Percentiles rank a stretch among this genome's conserved stretches.
These are phyloP conservation scores for Hyphantria cunea DNA, from an alignment of 1,140 invertebrate species.

Conservation along the genomic window DNA sequence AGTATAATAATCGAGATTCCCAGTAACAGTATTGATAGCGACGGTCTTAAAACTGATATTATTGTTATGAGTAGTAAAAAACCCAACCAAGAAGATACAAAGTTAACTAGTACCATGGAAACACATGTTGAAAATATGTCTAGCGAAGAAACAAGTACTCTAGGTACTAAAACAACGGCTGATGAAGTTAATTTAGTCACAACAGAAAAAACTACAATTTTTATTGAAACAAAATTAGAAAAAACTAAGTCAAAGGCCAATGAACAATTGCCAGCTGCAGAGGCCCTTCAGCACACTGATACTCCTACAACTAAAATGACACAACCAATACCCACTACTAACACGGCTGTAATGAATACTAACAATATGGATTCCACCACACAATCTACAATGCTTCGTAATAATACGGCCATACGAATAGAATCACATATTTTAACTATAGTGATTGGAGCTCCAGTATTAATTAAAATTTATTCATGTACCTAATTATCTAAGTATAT, in stretches of 20 bases:
- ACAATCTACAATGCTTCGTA: constrained; percentile 11
- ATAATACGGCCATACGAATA: constrained; percentile 10
- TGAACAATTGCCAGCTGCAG: constrained; percentile 57
- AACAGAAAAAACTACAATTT: constrained; percentile 9
- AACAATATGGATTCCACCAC: constrained; percentile 2
- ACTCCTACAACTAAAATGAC: constrained; percentile 34
- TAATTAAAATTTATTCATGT: constrained; percentile 12
- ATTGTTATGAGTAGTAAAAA: constrained; percentile 12
- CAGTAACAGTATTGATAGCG: constrained; percentile 1
- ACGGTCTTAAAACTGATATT: constrained; percentile 19
- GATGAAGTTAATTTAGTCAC: constrained; percentile 15
- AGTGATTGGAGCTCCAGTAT: constrained; percentile 1
- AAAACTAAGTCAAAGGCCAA: constrained; percentile 45
- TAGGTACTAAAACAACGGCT: constrained; percentile 9
- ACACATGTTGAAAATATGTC: constrained; percentile 8
- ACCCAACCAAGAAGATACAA: background rate
- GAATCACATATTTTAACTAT: constrained; percentile 11
- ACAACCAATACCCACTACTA: constrained; percentile 24
- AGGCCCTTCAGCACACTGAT: constrained; percentile 60
- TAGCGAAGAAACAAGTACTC: background rate
- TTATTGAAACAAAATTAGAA: constrained; percentile 21
- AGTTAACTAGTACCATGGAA: constrained; percentile 5
- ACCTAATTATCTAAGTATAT: background rate
- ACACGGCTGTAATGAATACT: constrained; percentile 14
- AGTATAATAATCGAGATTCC: constrained; percentile 17